A percentile compares a stretch with the other conserved stretches of the same genome.
phyloP scores from a whole-genome alignment of 2,113 vertebrate genomes.

The Serinus canaria region DNA sequence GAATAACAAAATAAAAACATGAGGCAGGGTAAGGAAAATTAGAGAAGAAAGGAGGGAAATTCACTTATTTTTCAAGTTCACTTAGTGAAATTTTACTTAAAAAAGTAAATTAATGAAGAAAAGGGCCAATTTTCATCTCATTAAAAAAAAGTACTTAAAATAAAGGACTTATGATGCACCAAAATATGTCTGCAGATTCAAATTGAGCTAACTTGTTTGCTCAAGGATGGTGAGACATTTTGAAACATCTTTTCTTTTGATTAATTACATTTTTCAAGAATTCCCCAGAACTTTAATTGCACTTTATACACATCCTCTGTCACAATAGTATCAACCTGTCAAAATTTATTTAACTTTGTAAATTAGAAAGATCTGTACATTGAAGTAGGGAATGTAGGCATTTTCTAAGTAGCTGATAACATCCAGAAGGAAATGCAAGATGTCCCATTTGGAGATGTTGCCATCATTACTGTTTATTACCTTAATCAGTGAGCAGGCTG shows the following conservation, averaged over 20 bases:
- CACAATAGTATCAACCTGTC: neutral
- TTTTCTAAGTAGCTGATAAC: neutral
- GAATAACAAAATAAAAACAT: neutral
- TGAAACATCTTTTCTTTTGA: neutral
- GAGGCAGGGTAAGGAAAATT: neutral
- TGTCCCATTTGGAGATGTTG: neutral
- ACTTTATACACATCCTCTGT: neutral
- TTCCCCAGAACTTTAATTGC: neutral
- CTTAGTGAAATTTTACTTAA: neutral
- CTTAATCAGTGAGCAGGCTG: neutral
- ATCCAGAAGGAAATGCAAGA: neutral
- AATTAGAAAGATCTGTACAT: neutral
- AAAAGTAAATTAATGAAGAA: neutral
- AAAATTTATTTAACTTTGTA: neutral
- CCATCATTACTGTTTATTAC: neutral
- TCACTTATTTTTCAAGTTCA: neutral
- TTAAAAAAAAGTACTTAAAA: neutral
- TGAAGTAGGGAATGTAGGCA: neutral
- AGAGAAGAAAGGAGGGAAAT: neutral
- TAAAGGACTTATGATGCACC: neutral
- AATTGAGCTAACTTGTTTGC: neutral
- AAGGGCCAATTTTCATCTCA: accelerated
- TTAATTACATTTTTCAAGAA: neutral
- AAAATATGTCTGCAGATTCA: neutral
- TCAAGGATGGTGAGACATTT: neutral